A percentile compares a stretch with the other conserved stretches of the same genome.
Evolutionary conservation across 1,140 invertebrate species (phyloP).

Genomic region (Euura lappo): DNA sequence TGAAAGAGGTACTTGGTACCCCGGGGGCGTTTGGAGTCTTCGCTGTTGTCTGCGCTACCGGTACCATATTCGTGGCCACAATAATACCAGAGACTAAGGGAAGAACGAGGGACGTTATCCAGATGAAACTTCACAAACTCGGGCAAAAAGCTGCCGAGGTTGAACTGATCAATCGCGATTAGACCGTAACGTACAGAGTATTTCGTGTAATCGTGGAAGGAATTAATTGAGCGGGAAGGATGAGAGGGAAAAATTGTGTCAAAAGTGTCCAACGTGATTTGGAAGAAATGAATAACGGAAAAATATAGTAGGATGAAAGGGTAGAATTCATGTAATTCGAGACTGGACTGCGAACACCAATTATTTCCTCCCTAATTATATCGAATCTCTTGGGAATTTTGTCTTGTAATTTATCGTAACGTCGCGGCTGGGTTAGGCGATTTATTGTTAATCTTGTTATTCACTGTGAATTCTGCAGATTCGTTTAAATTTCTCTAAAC

Average conservation of each 20-base stretch:
- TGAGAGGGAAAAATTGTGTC: too few relatives aligned
- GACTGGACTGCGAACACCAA: too few relatives aligned
- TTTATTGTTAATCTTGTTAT: too few relatives aligned
- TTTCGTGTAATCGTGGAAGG: neutral
- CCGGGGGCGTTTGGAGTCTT: slow-evolving; percentile 65
- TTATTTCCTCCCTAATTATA: too few relatives aligned
- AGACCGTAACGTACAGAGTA: neutral
- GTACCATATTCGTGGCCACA: slow-evolving; percentile 60
- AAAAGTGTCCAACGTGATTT: too few relatives aligned
- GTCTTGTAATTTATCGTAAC: too few relatives aligned
- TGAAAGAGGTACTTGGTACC: slow-evolving; percentile 54
- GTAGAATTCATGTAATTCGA: too few relatives aligned
- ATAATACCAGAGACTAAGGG: slow-evolving; percentile 69
- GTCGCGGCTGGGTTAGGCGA: too few relatives aligned
- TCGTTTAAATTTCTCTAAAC: too few relatives aligned
- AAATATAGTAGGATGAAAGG: neutral
- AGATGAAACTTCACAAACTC: slow-evolving; percentile 28
- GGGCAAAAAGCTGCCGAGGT: neutral
- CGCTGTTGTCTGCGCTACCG: slow-evolving; percentile 58
- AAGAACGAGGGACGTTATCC: slow-evolving; percentile 63
- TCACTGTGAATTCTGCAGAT: too few relatives aligned
- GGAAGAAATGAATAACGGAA: neutral
- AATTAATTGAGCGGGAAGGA: too few relatives aligned
- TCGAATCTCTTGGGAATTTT: too few relatives aligned
- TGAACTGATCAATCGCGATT: neutral